phyloP scores from a whole-genome alignment of 2,888 invertebrate species.

The Diplazon laetatorius region DNA sequence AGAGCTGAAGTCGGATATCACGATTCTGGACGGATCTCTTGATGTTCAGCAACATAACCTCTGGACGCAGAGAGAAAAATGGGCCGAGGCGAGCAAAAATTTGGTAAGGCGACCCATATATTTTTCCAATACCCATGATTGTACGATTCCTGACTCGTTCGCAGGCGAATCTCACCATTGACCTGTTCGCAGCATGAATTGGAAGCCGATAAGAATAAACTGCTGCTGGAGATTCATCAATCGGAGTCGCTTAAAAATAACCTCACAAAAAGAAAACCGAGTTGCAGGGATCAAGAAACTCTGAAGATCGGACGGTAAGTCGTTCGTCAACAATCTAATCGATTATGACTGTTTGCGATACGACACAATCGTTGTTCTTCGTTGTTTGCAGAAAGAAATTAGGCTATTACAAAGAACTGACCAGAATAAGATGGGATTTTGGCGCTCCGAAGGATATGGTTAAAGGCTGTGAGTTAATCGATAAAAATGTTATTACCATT shows the following conservation, averaged over 20 bases:
- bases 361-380: neutral
- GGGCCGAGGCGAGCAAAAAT: neutral
- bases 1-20: slow-evolving; percentile 34
- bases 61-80: slow-evolving; percentile 26
- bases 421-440: slow-evolving; percentile 71
- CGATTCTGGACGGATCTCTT: slow-evolving; percentile 29
- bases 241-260: slow-evolving; percentile 63
- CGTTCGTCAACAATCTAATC: neutral
- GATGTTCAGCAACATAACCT: slow-evolving; percentile 35
- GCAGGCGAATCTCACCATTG: neutral
- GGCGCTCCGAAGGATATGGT: slow-evolving; percentile 53
- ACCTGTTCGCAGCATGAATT: slow-evolving; percentile 65
- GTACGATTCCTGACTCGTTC: neutral
- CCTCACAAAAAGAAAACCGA: slow-evolving; percentile 64
- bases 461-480: slow-evolving; percentile 62
- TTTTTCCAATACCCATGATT: neutral
- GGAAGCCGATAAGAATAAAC: slow-evolving; percentile 61
- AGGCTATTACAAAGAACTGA: slow-evolving; percentile 67
- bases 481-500: neutral
- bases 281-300: slow-evolving; percentile 62
- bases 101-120: slow-evolving; percentile 44
- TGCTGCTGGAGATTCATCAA: slow-evolving; percentile 61
- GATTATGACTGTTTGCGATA: neutral
- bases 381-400: slow-evolving; percentile 68
- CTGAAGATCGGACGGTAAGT: slow-evolving; percentile 68